These are phyloP conservation scores for Argyresthia goedartella DNA, from an alignment of 2,888 invertebrate genomes.

Conservation along the genomic window DNA sequence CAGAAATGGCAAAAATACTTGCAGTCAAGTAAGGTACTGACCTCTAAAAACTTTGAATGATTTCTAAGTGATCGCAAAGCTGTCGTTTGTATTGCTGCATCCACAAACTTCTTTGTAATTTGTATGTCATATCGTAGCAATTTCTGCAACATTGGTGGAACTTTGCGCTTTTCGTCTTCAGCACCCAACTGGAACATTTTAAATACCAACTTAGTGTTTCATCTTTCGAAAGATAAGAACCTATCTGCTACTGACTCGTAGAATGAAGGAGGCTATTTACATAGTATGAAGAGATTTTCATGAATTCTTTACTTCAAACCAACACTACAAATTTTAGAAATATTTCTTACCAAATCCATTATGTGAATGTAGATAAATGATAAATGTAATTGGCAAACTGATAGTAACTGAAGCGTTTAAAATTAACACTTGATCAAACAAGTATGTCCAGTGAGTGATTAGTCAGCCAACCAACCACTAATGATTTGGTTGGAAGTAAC, in stretches of 20 bases:
- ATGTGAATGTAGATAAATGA: background rate
- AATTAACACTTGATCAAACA: too few relatives aligned
- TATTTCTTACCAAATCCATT: conserved; percentile 1
- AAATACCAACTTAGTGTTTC: background rate
- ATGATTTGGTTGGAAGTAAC: too few relatives aligned
- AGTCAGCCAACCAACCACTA: too few relatives aligned
- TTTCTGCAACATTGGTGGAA: conserved; percentile 59
- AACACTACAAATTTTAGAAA: background rate
- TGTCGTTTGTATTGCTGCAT: conserved; percentile 50
- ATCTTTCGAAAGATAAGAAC: too few relatives aligned
- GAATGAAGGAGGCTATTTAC: background rate
- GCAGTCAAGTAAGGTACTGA: conserved; percentile 20
- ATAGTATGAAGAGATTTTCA: background rate
- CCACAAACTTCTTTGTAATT: conserved; percentile 64
- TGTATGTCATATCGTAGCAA: conserved; percentile 61
- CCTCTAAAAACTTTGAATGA: conserved; percentile 71
- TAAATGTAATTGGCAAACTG: too few relatives aligned
- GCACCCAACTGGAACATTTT: background rate
- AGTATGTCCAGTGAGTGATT: too few relatives aligned
- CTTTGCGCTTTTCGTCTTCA: conserved; percentile 39
- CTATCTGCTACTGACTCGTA: too few relatives aligned
- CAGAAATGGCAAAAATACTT: too few relatives aligned
- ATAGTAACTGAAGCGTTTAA: too few relatives aligned
- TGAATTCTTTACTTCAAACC: background rate
- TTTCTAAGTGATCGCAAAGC: conserved; percentile 62